phyloP scores from a whole-genome alignment of 2,113 vertebrate species.

The Ciconia boyciana region DNA sequence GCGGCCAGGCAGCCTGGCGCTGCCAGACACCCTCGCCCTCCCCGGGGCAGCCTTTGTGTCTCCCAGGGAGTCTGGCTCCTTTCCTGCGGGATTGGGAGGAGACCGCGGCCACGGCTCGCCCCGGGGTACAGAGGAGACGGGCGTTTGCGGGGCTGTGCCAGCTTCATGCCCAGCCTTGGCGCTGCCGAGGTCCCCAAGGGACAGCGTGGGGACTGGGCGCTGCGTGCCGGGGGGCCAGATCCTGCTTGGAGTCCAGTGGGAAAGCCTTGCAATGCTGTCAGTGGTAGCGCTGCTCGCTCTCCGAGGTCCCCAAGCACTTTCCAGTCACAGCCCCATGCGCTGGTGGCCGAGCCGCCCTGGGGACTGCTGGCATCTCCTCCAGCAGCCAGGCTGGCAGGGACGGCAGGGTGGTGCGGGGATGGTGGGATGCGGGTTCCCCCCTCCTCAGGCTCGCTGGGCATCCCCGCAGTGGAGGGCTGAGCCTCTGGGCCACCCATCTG shows the following conservation, averaged over 20 bases:
- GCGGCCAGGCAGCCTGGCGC: not conserved
- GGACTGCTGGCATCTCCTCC: not conserved
- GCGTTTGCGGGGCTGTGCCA: not conserved
- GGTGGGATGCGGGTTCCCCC: not conserved
- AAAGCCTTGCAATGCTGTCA: not conserved
- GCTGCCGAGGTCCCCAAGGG: not conserved
- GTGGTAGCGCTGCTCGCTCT: accelerated
- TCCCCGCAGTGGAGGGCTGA: not conserved
- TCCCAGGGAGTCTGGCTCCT: not conserved
- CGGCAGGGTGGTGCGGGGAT: not conserved
- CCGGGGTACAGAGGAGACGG: not conserved
- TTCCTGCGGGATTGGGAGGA: not conserved
- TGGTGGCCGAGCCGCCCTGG: not conserved
- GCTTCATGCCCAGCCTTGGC: not conserved
- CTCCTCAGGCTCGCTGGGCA: accelerated
- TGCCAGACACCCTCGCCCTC: not conserved
- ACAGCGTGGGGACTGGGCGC: not conserved
- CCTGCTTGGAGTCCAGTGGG: not conserved
- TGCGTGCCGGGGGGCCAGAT: not conserved
- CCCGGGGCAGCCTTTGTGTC: not conserved
- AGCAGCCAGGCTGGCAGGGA: not conserved
- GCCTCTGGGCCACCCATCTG: not conserved
- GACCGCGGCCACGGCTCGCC: not conserved
- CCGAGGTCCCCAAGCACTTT: not conserved
- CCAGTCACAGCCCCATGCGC: accelerated